Percentiles rank a stretch among this genome's conserved stretches.
These are phyloP conservation scores for Aporophyla lueneburgensis DNA, from an alignment of 2,888 invertebrate species.

Conservation along the genomic window DNA sequence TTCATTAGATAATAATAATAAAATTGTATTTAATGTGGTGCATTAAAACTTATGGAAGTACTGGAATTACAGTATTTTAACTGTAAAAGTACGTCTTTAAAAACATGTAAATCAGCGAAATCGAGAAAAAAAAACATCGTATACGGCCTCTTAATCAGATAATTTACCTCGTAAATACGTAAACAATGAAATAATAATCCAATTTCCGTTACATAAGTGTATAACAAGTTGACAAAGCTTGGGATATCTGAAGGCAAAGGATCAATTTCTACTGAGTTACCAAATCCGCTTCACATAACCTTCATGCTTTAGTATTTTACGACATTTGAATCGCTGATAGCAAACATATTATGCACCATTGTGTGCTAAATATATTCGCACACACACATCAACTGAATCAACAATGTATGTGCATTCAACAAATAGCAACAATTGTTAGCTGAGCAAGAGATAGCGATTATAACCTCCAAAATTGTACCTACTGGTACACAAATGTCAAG, in stretches of 20 bases:
- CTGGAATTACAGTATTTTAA: too few relatives aligned
- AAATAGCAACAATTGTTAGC: constrained; percentile 50
- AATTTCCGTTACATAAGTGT: background rate
- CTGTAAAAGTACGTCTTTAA: too few relatives aligned
- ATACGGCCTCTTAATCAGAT: too few relatives aligned
- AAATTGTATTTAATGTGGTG: too few relatives aligned
- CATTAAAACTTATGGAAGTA: too few relatives aligned
- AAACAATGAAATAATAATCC: background rate
- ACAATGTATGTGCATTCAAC: constrained; percentile 52
- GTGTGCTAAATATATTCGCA: constrained; percentile 58
- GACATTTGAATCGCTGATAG: constrained; percentile 61
- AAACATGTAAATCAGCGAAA: too few relatives aligned
- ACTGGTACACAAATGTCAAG: constrained; percentile 30
- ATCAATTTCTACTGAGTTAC: constrained; percentile 23
- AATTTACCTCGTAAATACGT: background rate
- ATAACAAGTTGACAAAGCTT: background rate
- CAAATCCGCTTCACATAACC: constrained; percentile 57
- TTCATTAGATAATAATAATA: too few relatives aligned
- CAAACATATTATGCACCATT: constrained; percentile 58
- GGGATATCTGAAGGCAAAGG: constrained; percentile 18
- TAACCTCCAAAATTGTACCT: constrained; percentile 37
- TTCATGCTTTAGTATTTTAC: constrained; percentile 63
- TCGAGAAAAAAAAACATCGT: too few relatives aligned
- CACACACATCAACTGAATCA: constrained; percentile 38
- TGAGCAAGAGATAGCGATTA: constrained; percentile 25